Base-by-base conservation (phyloP, 2,888 invertebrate species). In the Salpingus planirostris region DNA sequence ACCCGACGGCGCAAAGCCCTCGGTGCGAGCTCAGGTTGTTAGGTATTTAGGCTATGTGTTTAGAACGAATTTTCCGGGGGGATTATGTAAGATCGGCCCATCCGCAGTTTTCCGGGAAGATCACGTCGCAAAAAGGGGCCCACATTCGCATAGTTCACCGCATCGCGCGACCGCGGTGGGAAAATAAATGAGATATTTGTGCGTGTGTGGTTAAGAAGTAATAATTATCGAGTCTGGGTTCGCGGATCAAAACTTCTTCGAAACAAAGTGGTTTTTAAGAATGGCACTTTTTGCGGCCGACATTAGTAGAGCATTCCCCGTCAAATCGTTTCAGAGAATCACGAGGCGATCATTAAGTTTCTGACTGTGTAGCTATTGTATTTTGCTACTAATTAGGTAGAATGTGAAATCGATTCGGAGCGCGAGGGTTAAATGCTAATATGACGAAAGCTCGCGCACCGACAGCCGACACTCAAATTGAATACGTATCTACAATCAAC, bases 271-370 rank as follows among this genome's bases (percentile, higher is more conserved):
- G 44, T 41, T 43, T 43, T 29, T 39, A 38, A 42, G 42, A 43
- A 46, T 40, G 43, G 39, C 44, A 36, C 37, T 48, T 47, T 49
- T 47, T 45, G 31, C 38, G 28, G 23, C 11, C 28, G 29, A 31
- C 29, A 24, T 40, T 38, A 31, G 39, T 33, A 29, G 30, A 35
- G 38, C 40, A 46, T 46, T 46, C 46, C 31, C 38, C 38, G 44
- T 49, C 44, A 49, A 50, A 52, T 52, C 49, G 52, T 45, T 52
- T 49, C 50, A 40, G 39, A 44, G 50, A 52, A 52, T 48, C 42
- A 39, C 46, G 40, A 46, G 33, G 41, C 36, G 43, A 42, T 46
- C 47, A 44, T 50, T 49, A 46, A 44, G 43, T 42, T 50, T 47
- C 46, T 42, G 43, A 36, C 40, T 39, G 43, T 47, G 46, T 43